These are phyloP conservation scores for Drosophila pegasa DNA, from an alignment of 2,888 invertebrate genomes.

Conservation along the genomic window DNA sequence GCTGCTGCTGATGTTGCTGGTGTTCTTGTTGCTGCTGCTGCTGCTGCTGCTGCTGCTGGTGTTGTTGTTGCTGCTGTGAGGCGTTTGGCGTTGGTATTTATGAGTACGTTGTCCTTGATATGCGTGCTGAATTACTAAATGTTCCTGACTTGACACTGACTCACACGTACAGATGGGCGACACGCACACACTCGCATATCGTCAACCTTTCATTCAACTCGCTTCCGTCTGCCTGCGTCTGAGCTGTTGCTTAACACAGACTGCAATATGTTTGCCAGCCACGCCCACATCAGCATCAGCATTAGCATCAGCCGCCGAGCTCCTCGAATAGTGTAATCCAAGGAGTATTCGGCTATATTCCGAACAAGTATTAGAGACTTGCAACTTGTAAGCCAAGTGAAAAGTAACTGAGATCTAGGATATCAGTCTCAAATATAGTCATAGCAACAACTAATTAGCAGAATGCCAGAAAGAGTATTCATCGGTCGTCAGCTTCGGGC, in stretches of 20 bases:
- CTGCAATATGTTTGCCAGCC: conserved; percentile 71
- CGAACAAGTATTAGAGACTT: not conserved
- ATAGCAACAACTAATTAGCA: not conserved
- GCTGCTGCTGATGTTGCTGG: conserved; percentile 38
- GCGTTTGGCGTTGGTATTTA: conserved; percentile 81
- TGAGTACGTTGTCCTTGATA: conserved; percentile 82
- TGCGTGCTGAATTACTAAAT: conserved; percentile 80
- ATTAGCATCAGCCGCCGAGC: conserved; percentile 14
- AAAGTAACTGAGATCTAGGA: not conserved
- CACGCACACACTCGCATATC: conserved; percentile 36
- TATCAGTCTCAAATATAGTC: not conserved
- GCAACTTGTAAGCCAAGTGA: not conserved
- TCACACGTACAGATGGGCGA: conserved; percentile 50
- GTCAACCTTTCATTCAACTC: conserved; percentile 60
- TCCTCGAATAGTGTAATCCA: conserved; percentile 8
- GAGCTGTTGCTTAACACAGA: conserved; percentile 64
- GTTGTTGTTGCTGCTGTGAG: conserved; percentile 50
- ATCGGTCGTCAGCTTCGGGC: not conserved
- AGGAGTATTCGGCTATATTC: conserved; percentile 1
- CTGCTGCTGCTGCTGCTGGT: conserved; percentile 39
- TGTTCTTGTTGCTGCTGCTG: conserved; percentile 46
- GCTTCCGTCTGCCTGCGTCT: conserved; percentile 44
- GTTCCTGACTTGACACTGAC: conserved; percentile 80
- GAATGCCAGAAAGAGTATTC: not conserved
- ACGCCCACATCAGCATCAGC: conserved; percentile 49